Percentiles rank a stretch among this genome's conserved stretches.
These are phyloP conservation scores for Eulimnadia texana DNA, from an alignment of 1,140 invertebrate genomes.

Conservation along the genomic window DNA sequence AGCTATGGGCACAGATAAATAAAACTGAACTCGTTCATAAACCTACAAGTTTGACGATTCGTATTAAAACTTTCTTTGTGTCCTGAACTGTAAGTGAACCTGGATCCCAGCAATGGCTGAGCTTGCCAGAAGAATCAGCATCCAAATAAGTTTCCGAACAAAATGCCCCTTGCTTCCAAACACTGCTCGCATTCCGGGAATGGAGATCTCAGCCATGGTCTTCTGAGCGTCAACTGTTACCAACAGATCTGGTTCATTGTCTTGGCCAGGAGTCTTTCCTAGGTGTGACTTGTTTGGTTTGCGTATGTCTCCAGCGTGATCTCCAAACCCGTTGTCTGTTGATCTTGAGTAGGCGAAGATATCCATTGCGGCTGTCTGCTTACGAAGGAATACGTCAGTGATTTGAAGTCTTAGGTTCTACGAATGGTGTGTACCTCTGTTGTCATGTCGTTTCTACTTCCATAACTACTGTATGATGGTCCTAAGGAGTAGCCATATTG, in stretches of 20 bases:
- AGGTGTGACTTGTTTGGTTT: too few species aligned
- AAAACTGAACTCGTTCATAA: constrained; percentile 17
- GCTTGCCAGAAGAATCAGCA: constrained; percentile 7
- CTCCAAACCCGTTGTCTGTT: too few species aligned
- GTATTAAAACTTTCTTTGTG: background rate
- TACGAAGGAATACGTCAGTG: too few species aligned
- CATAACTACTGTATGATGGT: too few species aligned
- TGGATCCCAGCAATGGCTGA: constrained; percentile 5
- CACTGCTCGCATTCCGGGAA: constrained; percentile 13
- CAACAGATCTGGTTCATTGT: background rate
- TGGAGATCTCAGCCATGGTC: constrained; percentile 16
- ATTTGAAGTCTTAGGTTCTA: too few species aligned
- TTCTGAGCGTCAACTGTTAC: constrained; percentile 7
- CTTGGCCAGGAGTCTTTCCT: too few species aligned
- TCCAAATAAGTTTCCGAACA: constrained; percentile 8
- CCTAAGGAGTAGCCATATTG: too few species aligned
- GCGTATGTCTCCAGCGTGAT: too few species aligned
- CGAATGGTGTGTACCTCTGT: too few species aligned
- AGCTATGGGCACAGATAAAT: constrained; percentile 18
- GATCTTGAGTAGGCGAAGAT: too few species aligned
- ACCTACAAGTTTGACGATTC: constrained; percentile 9
- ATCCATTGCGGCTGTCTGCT: too few species aligned
- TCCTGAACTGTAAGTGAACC: background rate
- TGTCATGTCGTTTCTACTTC: too few species aligned
- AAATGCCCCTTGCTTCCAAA: background rate